Base-by-base conservation (phyloP, 2,797 vertebrate species). In the Podarcis siculus region DNA sequence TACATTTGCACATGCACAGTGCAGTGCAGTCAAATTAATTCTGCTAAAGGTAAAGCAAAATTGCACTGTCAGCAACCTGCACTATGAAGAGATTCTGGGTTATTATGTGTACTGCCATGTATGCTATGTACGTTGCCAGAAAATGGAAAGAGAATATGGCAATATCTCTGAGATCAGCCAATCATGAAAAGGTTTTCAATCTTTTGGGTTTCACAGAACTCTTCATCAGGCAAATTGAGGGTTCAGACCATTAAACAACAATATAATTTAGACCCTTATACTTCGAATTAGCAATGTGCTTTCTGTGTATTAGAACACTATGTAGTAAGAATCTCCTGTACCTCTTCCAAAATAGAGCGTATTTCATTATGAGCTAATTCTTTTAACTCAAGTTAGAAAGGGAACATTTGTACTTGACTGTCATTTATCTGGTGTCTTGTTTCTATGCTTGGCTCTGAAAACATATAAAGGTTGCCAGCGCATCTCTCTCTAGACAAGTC, bases 391-490 rank as follows among this genome's bases (percentile, higher is more conserved):
- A 79, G n/a, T 66, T 87, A 82, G 58, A 82, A 82, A 76, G 72
- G 27, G 30, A 82, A 49, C 72, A 77, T 82, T 87, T 87, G 71
- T 55, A 64, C 37, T 69, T 77, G 25, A 55, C 17, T 83, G 42
- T 78, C 80, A 87, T 87, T 83, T 82, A 77, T 87, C 80, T 87
- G 61, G 58, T 67, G 72, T 37, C 86, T 82, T 49, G 64, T 82
- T 87, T 82, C 42, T 42, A 49, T 77, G 32, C 58, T 83, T 83
- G 86, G 86, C 80, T 83, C 72, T 87, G 73, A 83, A 87, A 77
- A 67, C 6, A 23, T 39, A 55, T 67, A 77, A 82, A 83, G 42
- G n/a, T 87, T 87, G 80, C 86, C 86, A 87, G 61, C 83, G 42
- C 32, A 55, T 77, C 82, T 77, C 86, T 87, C 58, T 83, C 17